A percentile compares a stretch with the other conserved stretches of the same genome.
Evolutionary conservation across 2,888 invertebrate species (phyloP).

Genomic region (Hyppa rectilinea): DNA sequence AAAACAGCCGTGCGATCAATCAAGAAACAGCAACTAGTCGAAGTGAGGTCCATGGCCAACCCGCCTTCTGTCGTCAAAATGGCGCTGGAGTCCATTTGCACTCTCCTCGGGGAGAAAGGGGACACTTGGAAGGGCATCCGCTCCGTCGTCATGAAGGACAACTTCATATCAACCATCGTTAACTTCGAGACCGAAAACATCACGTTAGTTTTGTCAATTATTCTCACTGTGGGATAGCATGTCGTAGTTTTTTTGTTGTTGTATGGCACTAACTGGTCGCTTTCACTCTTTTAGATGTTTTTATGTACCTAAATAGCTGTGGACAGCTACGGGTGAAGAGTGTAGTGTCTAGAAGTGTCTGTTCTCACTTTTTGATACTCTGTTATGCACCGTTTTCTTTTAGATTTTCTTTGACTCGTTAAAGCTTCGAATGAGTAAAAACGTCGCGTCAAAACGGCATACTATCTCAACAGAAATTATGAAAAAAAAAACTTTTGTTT

Average conservation of each 20-base stretch:
- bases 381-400: slow-evolving; percentile 30
- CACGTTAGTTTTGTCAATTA: slow-evolving; percentile 95
- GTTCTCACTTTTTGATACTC: slow-evolving; percentile 20
- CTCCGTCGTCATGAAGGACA: slow-evolving; percentile 97
- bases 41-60: slow-evolving; percentile 98
- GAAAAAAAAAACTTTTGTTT: slow-evolving; percentile 35
- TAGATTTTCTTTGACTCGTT: not conserved
- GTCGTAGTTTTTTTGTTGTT: slow-evolving; percentile 61
- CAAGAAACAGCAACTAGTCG: slow-evolving; percentile 98
- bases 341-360: slow-evolving; percentile 43
- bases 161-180: slow-evolving; percentile 98
- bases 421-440: not conserved
- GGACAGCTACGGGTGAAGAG: slow-evolving; percentile 52
- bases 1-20: slow-evolving; percentile 97
- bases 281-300: slow-evolving; percentile 50
- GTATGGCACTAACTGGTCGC: slow-evolving; percentile 43
- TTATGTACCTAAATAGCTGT: slow-evolving; percentile 44
- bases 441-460: slow-evolving; percentile 48
- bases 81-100: slow-evolving; percentile 98
- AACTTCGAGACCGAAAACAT: slow-evolving; percentile 98
- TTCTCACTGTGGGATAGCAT: slow-evolving; percentile 67
- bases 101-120: slow-evolving; percentile 97
- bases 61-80: slow-evolving; percentile 98
- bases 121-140: slow-evolving; percentile 98
- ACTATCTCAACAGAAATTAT: slow-evolving; percentile 54